Evolutionary conservation across 2,888 invertebrate species (phyloP), one percentile per base, ranked within the genome.

Genomic region (Pachydiplax longipennis): DNA sequence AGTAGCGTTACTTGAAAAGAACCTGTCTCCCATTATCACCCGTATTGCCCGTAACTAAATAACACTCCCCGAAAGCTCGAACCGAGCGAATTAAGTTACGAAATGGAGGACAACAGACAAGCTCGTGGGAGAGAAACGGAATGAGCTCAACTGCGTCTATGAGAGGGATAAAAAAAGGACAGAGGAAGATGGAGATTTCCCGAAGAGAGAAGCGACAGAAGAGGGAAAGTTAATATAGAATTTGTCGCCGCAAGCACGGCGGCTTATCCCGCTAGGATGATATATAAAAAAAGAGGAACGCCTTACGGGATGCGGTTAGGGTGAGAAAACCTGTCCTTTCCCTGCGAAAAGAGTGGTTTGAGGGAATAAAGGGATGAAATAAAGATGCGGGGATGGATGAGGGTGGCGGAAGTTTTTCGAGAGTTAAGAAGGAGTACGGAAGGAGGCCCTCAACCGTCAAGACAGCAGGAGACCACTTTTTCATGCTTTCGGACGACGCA

Each of bases 401-500:
- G 35, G 37, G 87, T 35, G 22, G 37, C 22, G 8, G 87, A 61
- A 61, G 61, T 22, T 37, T 25, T n/a, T 13, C 8, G 37, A n/a
- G 58, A 65, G 61, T 58, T 25, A 31, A 81, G 81, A n/a, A 40
- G 15, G 87, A 87, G 87, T 22, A 25, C 22, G 53, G 53, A 83
- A 58, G 53, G 53, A 83, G 53, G 25, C 25, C 25, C 83, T 35
- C 83, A 83, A 35, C 83, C 83, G 35, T 83, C 44, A 35, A 87
- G 87, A 87, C 87, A 61, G 87, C 37, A 31, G 22, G 87, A 61
- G 87, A 61, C 61, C 87, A 87, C 87, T 87, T 87, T 61, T 87
- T 87, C 87, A 87, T 87, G 61, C 87, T 87, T 40, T 37, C 18
- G 87, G 87, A 87, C 37, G 87, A 87, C 87, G 61, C 83, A 83